Evolutionary conservation across 2,888 invertebrate species (phyloP).

Genomic region (Dichetophora obliterata): DNA sequence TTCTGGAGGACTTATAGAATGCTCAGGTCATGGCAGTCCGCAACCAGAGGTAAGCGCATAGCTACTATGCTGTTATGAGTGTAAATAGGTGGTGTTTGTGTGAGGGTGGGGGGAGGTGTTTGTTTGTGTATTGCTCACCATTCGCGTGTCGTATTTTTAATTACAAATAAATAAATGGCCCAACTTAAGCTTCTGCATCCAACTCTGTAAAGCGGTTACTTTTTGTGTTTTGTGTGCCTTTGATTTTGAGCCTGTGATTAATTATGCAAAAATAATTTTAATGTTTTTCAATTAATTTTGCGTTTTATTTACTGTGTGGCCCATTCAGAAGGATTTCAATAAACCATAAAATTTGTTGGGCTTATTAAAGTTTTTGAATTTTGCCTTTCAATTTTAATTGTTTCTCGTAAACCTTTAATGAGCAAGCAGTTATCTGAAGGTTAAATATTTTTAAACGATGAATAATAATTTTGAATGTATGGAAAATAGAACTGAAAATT

Average conservation of each 20-base stretch:
- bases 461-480: too few species aligned
- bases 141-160: not conserved
- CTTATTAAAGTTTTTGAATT: not conserved
- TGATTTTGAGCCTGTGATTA: constrained; percentile 23
- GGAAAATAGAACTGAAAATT: too few species aligned
- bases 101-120: not conserved
- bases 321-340: not conserved
- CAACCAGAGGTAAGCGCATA: constrained; percentile 74
- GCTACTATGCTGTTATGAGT: not conserved
- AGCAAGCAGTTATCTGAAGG: too few species aligned
- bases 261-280: constrained; percentile 26
- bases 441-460: too few species aligned
- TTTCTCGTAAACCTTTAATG: too few species aligned
- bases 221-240: not conserved
- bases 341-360: not conserved
- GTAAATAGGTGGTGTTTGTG: not conserved
- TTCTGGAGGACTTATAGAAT: constrained; percentile 79
- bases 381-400: constrained; percentile 19
- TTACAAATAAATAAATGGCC: constrained; percentile 4
- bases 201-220: not conserved
- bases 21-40: constrained; percentile 78
- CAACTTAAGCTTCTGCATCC: not conserved
- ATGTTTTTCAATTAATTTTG: constrained; percentile 11
- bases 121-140: not conserved
- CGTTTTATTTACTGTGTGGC: not conserved